Base-by-base conservation (phyloP, 1,140 invertebrate species). In the Drosophila azteca region DNA sequence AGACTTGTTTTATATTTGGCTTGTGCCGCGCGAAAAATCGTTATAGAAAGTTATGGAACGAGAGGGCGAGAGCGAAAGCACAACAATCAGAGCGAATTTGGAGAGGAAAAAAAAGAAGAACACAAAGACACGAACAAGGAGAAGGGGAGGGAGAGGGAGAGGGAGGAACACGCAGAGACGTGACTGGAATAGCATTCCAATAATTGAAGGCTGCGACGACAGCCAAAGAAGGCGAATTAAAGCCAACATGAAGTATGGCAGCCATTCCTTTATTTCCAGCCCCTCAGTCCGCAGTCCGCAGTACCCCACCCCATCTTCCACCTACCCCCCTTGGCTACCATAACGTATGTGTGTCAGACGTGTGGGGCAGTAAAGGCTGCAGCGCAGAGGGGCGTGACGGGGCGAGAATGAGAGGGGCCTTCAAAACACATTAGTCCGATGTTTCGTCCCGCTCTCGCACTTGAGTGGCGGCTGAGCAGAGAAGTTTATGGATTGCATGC, bases 181-280 rank as follows among this genome's bases (percentile, higher is more conserved):
- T 87, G 82, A 85, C 82, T 84, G 61, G 82, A 85, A 85, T 85
- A 70, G 63, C 53, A 81, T 77, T 66, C 48, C 65, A 85, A 87
- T 84, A 79, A 85, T 85, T 85, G 77, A 85, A 85, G 73, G 45
- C 70, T 76, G 71, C 69, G 69, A 45, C 62, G 71, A 76, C 72
- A 76, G 71, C 26, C 45, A 22, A 75, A 76, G 77, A 85, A 79
- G 84, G 67, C 65, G 77, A 87, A 87, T 81, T 77, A 87, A 81
- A 81, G 75, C 60, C 69, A 74, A 50, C 72, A 85, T 85, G 72
- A 84, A 85, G 77, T 80, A 77, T 85, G 77, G 52, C 66, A 49
- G 39, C 45, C 26, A 46, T 50, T 49, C 45, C n/a, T 61, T 61
- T n/a, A 2, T 39, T 39, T 39, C 11, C 17, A 20, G 17, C 17